phyloP scores from a whole-genome alignment of 2,113 vertebrate species.

The Oreochromis niloticus region DNA sequence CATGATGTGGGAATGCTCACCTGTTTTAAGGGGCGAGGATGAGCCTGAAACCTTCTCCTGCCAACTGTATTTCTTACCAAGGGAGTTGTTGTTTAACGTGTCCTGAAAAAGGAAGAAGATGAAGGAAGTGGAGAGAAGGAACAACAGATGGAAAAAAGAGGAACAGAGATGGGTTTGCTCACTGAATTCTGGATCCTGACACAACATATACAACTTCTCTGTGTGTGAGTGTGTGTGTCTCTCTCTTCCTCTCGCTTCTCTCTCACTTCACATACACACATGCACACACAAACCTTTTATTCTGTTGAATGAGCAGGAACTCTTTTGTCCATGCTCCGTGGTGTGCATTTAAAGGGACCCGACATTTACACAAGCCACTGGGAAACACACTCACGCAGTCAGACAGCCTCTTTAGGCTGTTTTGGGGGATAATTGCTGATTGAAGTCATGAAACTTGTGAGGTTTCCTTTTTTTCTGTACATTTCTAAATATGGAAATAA shows the following conservation, averaged over 20 bases:
- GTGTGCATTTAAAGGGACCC: slow-evolving; percentile 56
- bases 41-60: slow-evolving; percentile 95
- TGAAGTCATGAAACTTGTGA: background rate
- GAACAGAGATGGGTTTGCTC: background rate
- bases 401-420: background rate
- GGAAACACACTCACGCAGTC: background rate
- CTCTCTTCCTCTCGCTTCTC: background rate
- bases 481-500: background rate
- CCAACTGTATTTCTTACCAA: slow-evolving; percentile 98
- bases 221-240: background rate
- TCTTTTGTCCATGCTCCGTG: slow-evolving; percentile 60
- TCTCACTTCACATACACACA: background rate
- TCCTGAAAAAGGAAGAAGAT: slow-evolving; percentile 73
- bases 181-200: slow-evolving; percentile 8
- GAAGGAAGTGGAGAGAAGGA: background rate
- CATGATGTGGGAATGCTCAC: slow-evolving; percentile 67
- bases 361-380: slow-evolving; percentile 22
- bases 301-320: slow-evolving; percentile 52
- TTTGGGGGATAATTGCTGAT: background rate
- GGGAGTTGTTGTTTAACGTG: slow-evolving; percentile 97
- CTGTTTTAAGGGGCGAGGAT: slow-evolving; percentile 89
- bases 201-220: slow-evolving; percentile 20
- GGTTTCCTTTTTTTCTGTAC: background rate
- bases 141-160: background rate
- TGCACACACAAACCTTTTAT: slow-evolving; percentile 53